phyloP scores from a whole-genome alignment of 2,888 invertebrate genomes.

The Campopleginae sp. region DNA sequence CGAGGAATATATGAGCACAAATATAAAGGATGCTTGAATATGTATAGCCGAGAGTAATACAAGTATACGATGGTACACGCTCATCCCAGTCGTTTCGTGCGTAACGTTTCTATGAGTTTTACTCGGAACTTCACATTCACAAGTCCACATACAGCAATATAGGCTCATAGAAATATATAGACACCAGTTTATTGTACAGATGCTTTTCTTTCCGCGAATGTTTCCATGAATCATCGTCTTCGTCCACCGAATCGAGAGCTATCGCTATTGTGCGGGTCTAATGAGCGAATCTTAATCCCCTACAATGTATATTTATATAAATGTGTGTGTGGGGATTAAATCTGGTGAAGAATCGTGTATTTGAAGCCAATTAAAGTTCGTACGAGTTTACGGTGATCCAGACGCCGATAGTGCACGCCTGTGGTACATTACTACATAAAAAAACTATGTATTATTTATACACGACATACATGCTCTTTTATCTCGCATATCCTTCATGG shows the following conservation, averaged over 20 bases:
- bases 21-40: conserved; percentile 64
- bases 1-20: conserved; percentile 15
- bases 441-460: conserved; percentile 29
- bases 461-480: neutral
- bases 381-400: conserved; percentile 56
- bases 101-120: conserved; percentile 74
- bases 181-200: neutral
- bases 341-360: conserved; percentile 52
- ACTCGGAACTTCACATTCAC: conserved; percentile 56
- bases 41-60: conserved; percentile 63
- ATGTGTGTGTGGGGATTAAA: neutral
- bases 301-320: conserved; percentile 2
- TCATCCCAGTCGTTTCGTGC: conserved; percentile 72
- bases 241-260: conserved; percentile 61
- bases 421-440: neutral
- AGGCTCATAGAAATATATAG: neutral
- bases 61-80: conserved; percentile 48
- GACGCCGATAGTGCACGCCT: conserved; percentile 27
- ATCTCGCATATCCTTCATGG: neutral
- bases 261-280: conserved; percentile 56
- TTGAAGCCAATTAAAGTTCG: conserved; percentile 61
- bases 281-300: conserved; percentile 67
- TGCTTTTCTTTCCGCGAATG: conserved; percentile 43
- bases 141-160: neutral
- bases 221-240: conserved; percentile 62